Evolutionary conservation across 1,140 invertebrate species (phyloP), one percentile per base, ranked within the genome.

Genomic region (Drosophila pseudoananassae): DNA sequence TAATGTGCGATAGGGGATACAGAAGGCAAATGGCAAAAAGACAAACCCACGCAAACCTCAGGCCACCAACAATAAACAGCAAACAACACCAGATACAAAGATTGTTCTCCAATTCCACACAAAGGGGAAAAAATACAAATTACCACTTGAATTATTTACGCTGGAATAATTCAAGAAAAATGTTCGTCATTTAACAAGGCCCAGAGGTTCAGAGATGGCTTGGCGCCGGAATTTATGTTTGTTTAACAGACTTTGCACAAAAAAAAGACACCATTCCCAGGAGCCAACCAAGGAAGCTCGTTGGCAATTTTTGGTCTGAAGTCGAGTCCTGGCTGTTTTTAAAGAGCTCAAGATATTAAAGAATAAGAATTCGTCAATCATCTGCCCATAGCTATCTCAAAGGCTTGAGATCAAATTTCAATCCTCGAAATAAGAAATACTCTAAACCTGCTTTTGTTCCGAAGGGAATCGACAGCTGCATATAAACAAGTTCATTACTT

Each of bases 71-170:
- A 68, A 74, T 29, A 52, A 74, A 53, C 46, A 58, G 55, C 43
- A 51, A 73, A 20, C 9, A 46, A 23, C 43, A 20, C 7, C 36
- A 58, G 50, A 36, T 46, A 56, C 59, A 64, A 66, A 51, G 51
- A 70, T 56, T 70, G 64, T 38, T 70, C 66, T 55, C 10, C 64
- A 56, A 56, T 56, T 70, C 43, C 66, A 47, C 7, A 56, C 64
- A 69, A 53, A 54, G 23, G 29, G 36, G 14, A 59, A 57, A 60
- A 55, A 60, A 58, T 76, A 38, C 57, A 50, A 69, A 76, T 76
- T 76, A 76, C 75, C 65, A 77, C 65, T 71, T 77, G 58, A 77
- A 77, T 77, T 77, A 77, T 77, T 77, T 71, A 77, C 75, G 75
- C 74, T 71, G 57, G 74, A 77, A 76, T 77, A 77, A 77, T 77